Evolutionary conservation across 2,113 vertebrate species (phyloP).

Genomic region (Neodontobutis hainanensis): DNA sequence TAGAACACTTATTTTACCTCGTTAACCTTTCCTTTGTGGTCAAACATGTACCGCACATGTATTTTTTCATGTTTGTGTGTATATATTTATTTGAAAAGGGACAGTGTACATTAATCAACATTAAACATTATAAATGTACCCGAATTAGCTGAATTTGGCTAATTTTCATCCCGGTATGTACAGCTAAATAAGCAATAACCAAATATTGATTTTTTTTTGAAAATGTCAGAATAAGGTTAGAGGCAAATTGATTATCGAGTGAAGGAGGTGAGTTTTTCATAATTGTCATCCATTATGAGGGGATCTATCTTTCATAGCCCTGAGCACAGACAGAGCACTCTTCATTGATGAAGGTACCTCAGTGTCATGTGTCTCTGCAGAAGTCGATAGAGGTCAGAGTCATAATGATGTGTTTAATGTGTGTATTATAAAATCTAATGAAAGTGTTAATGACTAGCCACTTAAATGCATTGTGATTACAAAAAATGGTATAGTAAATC

Average conservation of each 20-base stretch:
- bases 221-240: no score
- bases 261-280: slow-evolving; percentile 32
- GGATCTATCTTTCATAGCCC: slow-evolving; percentile 50
- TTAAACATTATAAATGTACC: no score
- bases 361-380: slow-evolving; percentile 38
- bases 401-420: slow-evolving; percentile 35
- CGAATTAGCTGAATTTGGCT: no score
- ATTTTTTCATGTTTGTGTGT: no score
- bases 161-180: not conserved
- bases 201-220: not conserved
- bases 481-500: no score
- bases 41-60: no score
- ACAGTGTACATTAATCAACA: no score
- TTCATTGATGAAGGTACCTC: slow-evolving; percentile 40
- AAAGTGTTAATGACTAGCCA: no score
- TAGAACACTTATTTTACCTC: no score
- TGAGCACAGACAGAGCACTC: slow-evolving; percentile 38
- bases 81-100: no score
- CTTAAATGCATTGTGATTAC: no score
- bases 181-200: not conserved
- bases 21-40: no score
- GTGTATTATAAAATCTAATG: slow-evolving; percentile 6
- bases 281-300: slow-evolving; percentile 60
- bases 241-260: slow-evolving; percentile 43
- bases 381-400: slow-evolving; percentile 32